These are phyloP conservation scores for Ailuropoda melanoleuca DNA, from an alignment of 2,113 vertebrate species.

Conservation along the genomic window DNA sequence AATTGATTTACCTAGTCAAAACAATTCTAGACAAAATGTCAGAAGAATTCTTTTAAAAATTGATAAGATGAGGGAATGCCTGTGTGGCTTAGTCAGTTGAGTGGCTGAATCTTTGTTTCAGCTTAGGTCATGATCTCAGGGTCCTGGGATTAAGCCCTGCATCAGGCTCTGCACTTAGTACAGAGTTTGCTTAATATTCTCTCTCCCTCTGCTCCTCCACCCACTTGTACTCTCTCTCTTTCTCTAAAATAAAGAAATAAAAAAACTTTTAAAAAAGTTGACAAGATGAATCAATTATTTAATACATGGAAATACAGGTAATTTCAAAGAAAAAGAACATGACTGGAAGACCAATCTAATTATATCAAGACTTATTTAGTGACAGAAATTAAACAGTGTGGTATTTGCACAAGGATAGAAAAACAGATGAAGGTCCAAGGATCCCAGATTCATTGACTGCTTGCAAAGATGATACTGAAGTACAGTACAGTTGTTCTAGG, in stretches of 20 bases:
- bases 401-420: neutral
- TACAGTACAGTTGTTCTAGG: neutral
- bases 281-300: neutral
- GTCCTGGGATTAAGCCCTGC: neutral
- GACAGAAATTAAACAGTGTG: neutral
- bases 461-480: neutral
- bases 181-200: neutral
- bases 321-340: neutral
- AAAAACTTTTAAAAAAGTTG: neutral
- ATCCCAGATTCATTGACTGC: neutral
- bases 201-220: neutral
- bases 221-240: neutral
- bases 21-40: neutral
- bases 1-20: neutral
- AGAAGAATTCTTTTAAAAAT: neutral
- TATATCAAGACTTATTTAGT: neutral
- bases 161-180: neutral
- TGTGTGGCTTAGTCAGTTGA: neutral
- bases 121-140: neutral
- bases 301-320: neutral
- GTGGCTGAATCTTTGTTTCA: accelerated
- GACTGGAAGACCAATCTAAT: neutral
- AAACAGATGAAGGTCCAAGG: neutral
- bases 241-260: neutral
- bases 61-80: neutral